Percentiles rank a stretch among this genome's conserved stretches.
Conservation (phyloP, 53 echinoderm and acorn worm genomes). For the Stichopus horrens region DNA sequence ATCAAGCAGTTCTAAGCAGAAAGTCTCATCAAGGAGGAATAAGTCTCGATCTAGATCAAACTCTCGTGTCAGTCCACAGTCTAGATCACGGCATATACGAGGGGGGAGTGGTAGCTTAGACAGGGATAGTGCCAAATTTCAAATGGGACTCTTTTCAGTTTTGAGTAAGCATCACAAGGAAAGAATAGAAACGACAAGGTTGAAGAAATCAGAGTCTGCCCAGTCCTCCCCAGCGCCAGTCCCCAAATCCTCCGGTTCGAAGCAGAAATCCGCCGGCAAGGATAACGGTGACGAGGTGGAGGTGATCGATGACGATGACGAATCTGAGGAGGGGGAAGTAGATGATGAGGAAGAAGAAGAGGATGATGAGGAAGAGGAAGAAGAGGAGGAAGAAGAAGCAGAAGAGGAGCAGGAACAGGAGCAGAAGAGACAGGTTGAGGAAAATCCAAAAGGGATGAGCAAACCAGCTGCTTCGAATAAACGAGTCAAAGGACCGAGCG, state of each 20-base stretch:
- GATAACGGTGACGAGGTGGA: constrained; percentile 12
- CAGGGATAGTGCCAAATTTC: constrained; percentile 57
- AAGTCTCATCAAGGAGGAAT: constrained; percentile 40
- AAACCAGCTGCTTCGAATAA: not conserved
- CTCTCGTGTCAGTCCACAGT: constrained; percentile 52
- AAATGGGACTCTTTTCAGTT: constrained; percentile 75
- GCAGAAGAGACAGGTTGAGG: not conserved
- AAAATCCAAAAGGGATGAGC: not conserved
- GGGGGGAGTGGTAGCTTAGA: constrained; percentile 63
- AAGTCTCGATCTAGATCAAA: constrained; percentile 61
- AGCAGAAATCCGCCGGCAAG: not conserved
- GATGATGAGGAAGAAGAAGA: constrained; percentile 39
- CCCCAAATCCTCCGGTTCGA: not conserved
- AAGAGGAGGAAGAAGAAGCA: constrained; percentile 4
- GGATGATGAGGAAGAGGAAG: constrained; percentile 27
- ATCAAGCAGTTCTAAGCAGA: constrained; percentile 31
- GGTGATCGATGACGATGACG: constrained; percentile 30
- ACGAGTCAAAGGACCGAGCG: constrained; percentile 19
- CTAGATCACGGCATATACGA: constrained; percentile 45
- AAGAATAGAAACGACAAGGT: constrained; percentile 9
- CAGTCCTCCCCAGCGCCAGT: constrained; percentile 26
- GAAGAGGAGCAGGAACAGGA: not conserved
- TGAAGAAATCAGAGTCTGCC: constrained; percentile 32
- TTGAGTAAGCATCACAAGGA: constrained; percentile 59
- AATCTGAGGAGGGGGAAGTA: constrained; percentile 19